phyloP scores from a whole-genome alignment of 2,888 invertebrate species.

The Pimpla rufipes region DNA sequence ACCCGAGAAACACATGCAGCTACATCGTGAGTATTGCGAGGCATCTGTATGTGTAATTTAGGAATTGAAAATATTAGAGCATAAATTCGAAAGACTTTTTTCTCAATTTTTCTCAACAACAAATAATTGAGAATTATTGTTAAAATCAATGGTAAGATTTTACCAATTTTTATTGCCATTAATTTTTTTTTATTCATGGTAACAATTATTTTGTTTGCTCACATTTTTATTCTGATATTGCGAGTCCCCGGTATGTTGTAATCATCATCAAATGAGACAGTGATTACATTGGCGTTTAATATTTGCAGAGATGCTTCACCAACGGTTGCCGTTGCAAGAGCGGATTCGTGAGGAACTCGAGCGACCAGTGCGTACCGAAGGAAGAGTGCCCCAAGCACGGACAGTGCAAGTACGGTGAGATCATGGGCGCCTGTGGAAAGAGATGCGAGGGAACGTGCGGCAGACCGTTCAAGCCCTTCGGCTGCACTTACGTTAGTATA shows the following conservation, averaged over 20 bases:
- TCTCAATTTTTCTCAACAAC: neutral
- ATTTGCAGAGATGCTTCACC: conserved; percentile 13
- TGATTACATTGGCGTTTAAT: neutral
- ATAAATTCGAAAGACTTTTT: neutral
- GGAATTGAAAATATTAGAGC: neutral
- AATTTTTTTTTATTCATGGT: neutral
- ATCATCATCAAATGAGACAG: neutral
- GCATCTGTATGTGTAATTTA: neutral
- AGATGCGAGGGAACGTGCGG: conserved; percentile 48
- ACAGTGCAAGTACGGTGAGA: conserved; percentile 10
- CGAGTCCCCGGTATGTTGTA: no score
- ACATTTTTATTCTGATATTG: neutral
- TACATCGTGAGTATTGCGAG: conserved; percentile 23
- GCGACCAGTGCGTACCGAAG: conserved; percentile 25
- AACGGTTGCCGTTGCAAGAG: conserved; percentile 46
- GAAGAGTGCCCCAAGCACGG: conserved; percentile 9
- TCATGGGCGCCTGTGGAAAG: conserved; percentile 12
- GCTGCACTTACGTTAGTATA: conserved; percentile 31
- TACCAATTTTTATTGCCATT: neutral
- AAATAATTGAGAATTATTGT: no score
- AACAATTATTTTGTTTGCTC: neutral
- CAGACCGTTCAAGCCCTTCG: conserved; percentile 1
- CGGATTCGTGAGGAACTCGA: conserved; percentile 42
- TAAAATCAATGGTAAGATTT: neutral
- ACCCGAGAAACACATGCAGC: conserved; percentile 36